Conservation (phyloP, 2,888 invertebrate genomes). For the Pterobdella sp. region DNA sequence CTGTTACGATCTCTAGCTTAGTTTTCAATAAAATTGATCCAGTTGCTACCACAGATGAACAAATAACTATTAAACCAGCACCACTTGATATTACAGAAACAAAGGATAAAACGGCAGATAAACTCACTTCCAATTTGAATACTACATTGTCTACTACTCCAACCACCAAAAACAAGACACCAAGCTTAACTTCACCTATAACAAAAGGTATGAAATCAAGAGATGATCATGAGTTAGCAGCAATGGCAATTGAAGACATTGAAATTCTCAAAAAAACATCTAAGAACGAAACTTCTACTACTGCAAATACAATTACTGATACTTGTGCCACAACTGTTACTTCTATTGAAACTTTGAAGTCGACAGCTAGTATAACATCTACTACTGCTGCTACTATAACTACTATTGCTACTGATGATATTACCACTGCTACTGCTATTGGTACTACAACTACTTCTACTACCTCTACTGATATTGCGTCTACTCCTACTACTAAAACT, state of each 20-base stretch:
- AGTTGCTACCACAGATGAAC: not conserved
- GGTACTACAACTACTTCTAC: constrained; percentile 17
- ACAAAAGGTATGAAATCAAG: no score
- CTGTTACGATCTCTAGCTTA: no score
- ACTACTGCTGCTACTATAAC: constrained; percentile 21
- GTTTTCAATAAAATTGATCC: no score
- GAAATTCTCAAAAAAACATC: no score
- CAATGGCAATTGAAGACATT: no score
- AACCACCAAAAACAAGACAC: no score
- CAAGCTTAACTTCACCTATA: no score
- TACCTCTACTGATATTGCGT: not conserved
- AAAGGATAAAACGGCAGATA: not conserved
- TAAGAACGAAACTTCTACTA: not conserved
- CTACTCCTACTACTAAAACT: constrained; percentile 4
- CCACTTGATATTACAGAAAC: not conserved
- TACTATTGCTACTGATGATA: constrained; percentile 17
- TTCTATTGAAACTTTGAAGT: not conserved
- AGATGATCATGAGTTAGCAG: no score
- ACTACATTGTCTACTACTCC: no score
- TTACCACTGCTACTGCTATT: constrained; percentile 20
- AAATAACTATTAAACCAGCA: not conserved
- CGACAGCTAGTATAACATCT: constrained; percentile 12
- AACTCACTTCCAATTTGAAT: no score
- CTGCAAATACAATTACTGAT: not conserved
- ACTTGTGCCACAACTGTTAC: not conserved